Conservation (phyloP, 1,140 invertebrate genomes). For the Temnothorax longispinosus region DNA sequence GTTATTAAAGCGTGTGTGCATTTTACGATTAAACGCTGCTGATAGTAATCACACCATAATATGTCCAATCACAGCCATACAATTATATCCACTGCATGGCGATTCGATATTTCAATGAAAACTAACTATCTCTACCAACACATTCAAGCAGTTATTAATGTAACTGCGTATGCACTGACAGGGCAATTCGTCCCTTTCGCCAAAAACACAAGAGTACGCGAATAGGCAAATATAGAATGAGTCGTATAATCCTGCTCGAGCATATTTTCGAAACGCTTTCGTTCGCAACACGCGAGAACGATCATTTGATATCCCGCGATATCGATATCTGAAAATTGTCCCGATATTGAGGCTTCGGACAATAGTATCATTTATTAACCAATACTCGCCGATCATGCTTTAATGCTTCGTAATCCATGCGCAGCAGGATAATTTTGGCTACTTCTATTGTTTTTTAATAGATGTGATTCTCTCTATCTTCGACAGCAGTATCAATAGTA, state of each 20-base stretch:
- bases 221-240: constrained; percentile 21
- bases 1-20: constrained; percentile 32
- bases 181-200: constrained; percentile 60
- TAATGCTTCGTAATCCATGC: neutral
- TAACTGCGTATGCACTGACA: constrained; percentile 9
- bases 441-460: neutral
- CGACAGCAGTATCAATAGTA: neutral
- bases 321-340: constrained; percentile 45
- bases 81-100: neutral
- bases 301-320: constrained; percentile 46
- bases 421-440: neutral
- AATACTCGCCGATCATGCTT: neutral
- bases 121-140: neutral
- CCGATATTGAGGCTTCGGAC: neutral
- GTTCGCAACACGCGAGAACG: neutral
- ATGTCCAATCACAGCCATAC: neutral
- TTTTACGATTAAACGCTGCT: constrained; percentile 32
- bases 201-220: constrained; percentile 29
- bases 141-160: constrained; percentile 59
- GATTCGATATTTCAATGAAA: constrained; percentile 28
- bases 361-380: constrained; percentile 17
- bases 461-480: neutral
- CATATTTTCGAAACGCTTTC: constrained; percentile 48
- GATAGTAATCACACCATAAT: constrained; percentile 29
- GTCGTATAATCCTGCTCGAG: constrained; percentile 27